A percentile compares a stretch with the other conserved stretches of the same genome.
phyloP scores from a whole-genome alignment of 37 sponge, comb jelly and placozoan species.

The Lycopodina hypogea region DNA sequence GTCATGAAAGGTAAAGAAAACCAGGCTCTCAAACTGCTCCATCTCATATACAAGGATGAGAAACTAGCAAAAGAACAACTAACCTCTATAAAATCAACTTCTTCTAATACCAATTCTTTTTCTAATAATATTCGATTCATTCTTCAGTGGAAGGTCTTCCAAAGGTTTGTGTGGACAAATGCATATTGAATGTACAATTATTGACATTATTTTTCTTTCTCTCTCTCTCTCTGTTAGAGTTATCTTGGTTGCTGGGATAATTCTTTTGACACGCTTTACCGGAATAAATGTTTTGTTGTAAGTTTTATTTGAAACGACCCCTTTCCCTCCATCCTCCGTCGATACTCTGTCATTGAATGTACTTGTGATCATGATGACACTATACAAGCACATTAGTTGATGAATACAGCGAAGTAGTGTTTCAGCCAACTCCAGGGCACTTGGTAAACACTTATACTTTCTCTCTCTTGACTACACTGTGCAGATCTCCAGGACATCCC shows the following conservation, averaged over 20 bases:
- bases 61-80: neutral
- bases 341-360: too few relatives aligned
- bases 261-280: neutral
- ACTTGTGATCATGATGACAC: too few relatives aligned
- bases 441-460: too few relatives aligned
- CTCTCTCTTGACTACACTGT: too few relatives aligned
- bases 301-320: too few relatives aligned
- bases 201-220: neutral
- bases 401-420: too few relatives aligned
- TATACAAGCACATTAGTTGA: too few relatives aligned
- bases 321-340: too few relatives aligned
- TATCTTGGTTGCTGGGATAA: neutral
- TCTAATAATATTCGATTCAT: neutral
- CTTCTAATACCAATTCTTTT: neutral
- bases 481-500: too few relatives aligned
- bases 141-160: neutral
- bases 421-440: too few relatives aligned
- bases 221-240: neutral
- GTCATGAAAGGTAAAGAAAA: neutral
- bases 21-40: neutral
- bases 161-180: neutral
- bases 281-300: neutral
- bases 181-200: neutral
- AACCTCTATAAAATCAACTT: neutral
- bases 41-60: slow-evolving; percentile 2